Conservation (phyloP, 2,113 vertebrate genomes). For the Lamprotornis superbus region DNA sequence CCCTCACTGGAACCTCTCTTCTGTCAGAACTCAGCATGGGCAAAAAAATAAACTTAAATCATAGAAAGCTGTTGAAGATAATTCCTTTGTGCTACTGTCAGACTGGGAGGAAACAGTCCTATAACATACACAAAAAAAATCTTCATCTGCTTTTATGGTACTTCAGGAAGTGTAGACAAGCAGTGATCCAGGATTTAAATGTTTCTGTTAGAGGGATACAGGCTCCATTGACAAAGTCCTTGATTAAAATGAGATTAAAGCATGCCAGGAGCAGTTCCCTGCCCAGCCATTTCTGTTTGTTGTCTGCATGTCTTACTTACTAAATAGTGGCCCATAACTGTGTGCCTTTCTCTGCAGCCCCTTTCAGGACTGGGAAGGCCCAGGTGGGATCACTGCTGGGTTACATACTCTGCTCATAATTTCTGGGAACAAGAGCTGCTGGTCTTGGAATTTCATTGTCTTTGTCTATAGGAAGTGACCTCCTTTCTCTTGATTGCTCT, state of each 20-base stretch:
- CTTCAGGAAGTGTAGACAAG: neutral
- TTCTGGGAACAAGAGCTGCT: neutral
- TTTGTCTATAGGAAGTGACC: neutral
- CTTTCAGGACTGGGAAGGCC: neutral
- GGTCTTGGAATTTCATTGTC: neutral
- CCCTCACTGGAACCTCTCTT: neutral
- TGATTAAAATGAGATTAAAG: neutral
- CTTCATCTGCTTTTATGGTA: neutral
- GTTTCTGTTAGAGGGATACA: neutral
- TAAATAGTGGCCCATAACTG: neutral
- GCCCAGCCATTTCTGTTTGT: neutral
- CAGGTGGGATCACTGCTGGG: neutral
- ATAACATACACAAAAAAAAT: neutral
- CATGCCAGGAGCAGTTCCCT: neutral
- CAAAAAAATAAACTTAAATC: constrained; percentile 37
- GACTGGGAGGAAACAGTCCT: neutral
- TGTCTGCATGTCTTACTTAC: neutral
- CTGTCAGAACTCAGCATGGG: constrained; percentile 11
- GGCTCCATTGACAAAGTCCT: neutral
- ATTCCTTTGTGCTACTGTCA: neutral
- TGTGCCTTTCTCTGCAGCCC: neutral
- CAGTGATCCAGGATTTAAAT: neutral
- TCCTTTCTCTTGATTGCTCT: neutral
- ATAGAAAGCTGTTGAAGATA: neutral
- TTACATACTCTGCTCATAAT: neutral